Evolutionary conservation across 1,140 invertebrate species (phyloP).

Genomic region (Pogonomyrmex californicus): DNA sequence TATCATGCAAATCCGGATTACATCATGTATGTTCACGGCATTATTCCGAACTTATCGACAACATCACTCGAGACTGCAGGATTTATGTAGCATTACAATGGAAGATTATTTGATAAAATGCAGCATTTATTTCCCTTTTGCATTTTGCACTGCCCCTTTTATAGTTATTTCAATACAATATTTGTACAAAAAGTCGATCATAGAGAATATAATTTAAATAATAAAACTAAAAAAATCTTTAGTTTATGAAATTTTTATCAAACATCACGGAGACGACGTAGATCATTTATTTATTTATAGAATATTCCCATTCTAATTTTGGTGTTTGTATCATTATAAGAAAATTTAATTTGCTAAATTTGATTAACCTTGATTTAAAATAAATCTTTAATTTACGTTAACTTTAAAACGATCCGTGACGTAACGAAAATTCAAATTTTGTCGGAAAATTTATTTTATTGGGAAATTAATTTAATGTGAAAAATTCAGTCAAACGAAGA

Average conservation of each 20-base stretch:
- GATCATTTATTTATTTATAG: not conserved
- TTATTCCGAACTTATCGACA: slow-evolving; percentile 19
- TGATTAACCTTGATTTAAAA: not conserved
- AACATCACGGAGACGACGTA: not conserved
- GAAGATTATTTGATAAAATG: slow-evolving; percentile 1
- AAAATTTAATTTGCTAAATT: not conserved
- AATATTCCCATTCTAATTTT: not conserved
- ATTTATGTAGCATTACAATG: not conserved
- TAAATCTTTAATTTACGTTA: not conserved
- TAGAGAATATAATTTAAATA: not conserved
- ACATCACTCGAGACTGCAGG: not conserved
- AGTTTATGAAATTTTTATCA: not conserved
- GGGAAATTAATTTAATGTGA: not conserved
- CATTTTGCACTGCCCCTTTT: not conserved
- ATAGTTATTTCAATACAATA: not conserved
- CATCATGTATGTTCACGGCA: not conserved
- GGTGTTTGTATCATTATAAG: not conserved
- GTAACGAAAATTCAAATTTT: not conserved
- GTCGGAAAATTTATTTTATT: not conserved
- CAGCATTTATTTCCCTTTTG: not conserved
- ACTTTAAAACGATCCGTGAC: not conserved
- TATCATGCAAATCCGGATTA: slow-evolving; percentile 24
- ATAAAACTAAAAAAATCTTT: not conserved
- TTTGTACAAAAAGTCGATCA: not conserved
- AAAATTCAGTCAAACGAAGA: not conserved